Evolutionary conservation across 2,113 vertebrate species (phyloP).

Genomic region (Campylorhamphus procurvoides): DNA sequence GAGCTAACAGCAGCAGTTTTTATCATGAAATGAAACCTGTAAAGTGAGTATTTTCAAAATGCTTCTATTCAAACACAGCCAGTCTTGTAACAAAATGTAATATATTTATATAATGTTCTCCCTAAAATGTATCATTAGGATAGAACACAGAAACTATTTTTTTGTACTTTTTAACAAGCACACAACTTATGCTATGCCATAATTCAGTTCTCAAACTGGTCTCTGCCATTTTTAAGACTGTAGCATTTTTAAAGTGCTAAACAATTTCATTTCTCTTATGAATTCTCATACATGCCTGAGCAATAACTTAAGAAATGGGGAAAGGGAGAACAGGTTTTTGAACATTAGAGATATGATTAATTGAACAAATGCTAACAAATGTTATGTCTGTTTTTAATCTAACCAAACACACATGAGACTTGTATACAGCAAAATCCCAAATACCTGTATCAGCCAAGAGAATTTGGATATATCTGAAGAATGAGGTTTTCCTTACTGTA

Average conservation of each 20-base stretch:
- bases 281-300: neutral
- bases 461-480: neutral
- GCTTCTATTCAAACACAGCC: neutral
- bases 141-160: neutral
- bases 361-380: neutral
- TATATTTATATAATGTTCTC: neutral
- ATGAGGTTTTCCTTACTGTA: constrained; percentile 32
- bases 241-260: neutral
- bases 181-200: neutral
- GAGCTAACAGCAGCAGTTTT: neutral
- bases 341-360: neutral
- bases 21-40: neutral
- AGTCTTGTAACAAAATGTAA: neutral
- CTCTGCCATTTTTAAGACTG: neutral
- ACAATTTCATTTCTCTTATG: neutral
- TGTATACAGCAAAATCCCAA: neutral
- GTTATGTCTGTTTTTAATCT: constrained; percentile 16
- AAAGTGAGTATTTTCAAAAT: neutral
- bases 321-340: neutral
- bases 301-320: neutral
- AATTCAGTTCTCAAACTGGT: neutral
- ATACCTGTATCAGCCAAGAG: neutral
- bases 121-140: neutral
- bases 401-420: neutral
- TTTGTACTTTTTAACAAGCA: neutral